Percentiles rank a stretch among this genome's conserved stretches.
Evolutionary conservation across 2,113 vertebrate genomes (phyloP).

Genomic region (Xenus cinereus): DNA sequence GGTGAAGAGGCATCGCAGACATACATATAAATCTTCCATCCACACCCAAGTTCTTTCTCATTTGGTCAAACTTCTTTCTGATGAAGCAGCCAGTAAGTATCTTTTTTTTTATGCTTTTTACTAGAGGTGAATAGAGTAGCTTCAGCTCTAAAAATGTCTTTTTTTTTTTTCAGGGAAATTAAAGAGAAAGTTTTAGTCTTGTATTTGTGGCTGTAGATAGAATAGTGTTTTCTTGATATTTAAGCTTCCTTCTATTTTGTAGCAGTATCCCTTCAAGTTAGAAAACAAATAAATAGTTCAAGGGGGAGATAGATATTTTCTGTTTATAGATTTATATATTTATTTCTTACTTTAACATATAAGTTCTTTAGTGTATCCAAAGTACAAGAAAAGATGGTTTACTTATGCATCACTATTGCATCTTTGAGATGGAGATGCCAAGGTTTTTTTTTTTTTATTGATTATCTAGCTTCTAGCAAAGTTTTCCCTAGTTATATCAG

Average conservation of each 20-base stretch:
- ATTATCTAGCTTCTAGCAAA: not conserved
- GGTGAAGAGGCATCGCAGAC: not conserved
- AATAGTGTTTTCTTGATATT: fast-evolving
- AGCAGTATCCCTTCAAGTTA: not conserved
- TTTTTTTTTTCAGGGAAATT: fast-evolving
- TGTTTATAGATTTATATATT: not conserved
- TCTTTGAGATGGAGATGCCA: fast-evolving
- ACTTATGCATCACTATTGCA: fast-evolving
- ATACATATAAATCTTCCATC: not conserved
- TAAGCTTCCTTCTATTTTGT: not conserved
- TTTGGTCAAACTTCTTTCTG: not conserved
- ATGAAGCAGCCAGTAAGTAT: not conserved
- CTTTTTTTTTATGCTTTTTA: fast-evolving
- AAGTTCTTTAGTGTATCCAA: not conserved
- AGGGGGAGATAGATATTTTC: fast-evolving
- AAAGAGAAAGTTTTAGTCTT: not conserved
- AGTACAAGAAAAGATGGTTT: not conserved
- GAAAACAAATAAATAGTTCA: not conserved
- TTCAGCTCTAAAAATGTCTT: not conserved
- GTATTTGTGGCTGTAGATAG: fast-evolving
- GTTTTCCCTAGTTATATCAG: not conserved
- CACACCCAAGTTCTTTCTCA: fast-evolving
- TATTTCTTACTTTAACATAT: not conserved
- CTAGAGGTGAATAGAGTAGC: fast-evolving
- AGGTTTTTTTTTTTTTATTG: not conserved